These are phyloP conservation scores for Riparia riparia DNA, from an alignment of 2,113 vertebrate species.

Conservation along the genomic window DNA sequence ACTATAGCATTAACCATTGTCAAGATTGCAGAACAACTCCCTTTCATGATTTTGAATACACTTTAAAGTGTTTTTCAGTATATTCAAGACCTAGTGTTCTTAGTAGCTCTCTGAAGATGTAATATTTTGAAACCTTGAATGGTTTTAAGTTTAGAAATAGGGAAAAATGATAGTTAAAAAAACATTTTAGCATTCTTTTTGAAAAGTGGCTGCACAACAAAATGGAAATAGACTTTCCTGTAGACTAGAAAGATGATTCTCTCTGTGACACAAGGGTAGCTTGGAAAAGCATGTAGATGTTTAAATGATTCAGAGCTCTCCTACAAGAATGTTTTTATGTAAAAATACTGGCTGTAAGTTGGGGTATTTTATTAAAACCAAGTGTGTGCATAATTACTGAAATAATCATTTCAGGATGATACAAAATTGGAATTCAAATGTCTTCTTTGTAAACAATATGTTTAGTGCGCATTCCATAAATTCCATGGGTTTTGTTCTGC, in stretches of 20 bases:
- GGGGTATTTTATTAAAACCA: background rate
- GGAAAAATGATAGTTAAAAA: background rate
- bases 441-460: background rate
- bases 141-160: background rate
- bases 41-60: background rate
- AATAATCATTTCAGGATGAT: background rate
- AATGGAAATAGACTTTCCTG: background rate
- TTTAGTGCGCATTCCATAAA: background rate
- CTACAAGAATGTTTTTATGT: background rate
- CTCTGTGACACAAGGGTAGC: background rate
- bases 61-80: background rate
- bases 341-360: background rate
- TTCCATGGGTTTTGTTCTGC: background rate
- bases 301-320: background rate
- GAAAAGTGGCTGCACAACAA: background rate
- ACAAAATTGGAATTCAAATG: background rate
- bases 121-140: background rate
- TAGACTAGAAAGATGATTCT: background rate
- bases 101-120: background rate
- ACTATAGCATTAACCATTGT: background rate
- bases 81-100: background rate
- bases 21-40: background rate
- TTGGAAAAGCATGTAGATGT: background rate
- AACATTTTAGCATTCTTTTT: background rate
- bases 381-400: background rate